Evolutionary conservation across 1,140 invertebrate genomes (phyloP).

Genomic region (Andrena cerasifolii): DNA sequence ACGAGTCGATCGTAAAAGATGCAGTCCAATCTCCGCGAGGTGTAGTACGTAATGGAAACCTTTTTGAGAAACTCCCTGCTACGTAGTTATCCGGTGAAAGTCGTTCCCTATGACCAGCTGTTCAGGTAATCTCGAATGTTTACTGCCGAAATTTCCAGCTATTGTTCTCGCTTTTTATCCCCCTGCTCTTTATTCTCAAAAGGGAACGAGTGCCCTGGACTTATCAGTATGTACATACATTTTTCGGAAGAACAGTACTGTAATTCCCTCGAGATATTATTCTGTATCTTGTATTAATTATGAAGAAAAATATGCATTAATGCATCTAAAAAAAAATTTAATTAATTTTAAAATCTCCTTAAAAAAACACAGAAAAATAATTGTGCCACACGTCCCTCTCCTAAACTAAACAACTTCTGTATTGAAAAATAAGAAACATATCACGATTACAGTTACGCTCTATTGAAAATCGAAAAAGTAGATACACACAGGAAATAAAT

Average conservation of each 20-base stretch:
- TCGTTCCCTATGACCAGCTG: constrained; percentile 35
- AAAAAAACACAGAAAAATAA: too few relatives aligned
- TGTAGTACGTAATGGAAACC: constrained; percentile 54
- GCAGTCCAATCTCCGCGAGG: constrained; percentile 66
- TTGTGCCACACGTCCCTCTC: too few relatives aligned
- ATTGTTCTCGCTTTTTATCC: background rate
- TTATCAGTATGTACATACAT: too few relatives aligned
- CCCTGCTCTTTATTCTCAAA: constrained; percentile 13
- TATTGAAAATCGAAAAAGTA: too few relatives aligned
- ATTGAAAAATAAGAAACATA: too few relatives aligned
- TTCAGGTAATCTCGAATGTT: constrained; percentile 45
- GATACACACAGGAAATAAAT: too few relatives aligned
- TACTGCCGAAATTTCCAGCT: constrained; percentile 29
- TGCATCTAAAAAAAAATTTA: too few relatives aligned
- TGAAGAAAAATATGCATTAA: too few relatives aligned
- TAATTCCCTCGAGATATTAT: background rate
- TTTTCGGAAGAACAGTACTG: background rate
- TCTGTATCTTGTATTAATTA: background rate
- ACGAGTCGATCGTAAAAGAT: constrained; percentile 69
- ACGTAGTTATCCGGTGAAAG: constrained; percentile 32
- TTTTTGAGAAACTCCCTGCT: constrained; percentile 51
- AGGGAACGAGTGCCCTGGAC: constrained; percentile 16
- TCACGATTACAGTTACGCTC: too few relatives aligned
- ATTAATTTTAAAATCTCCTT: too few relatives aligned
- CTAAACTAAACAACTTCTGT: too few relatives aligned